Conservation (phyloP, 2,797 vertebrate species). For the Steatocranus sp. region DNA sequence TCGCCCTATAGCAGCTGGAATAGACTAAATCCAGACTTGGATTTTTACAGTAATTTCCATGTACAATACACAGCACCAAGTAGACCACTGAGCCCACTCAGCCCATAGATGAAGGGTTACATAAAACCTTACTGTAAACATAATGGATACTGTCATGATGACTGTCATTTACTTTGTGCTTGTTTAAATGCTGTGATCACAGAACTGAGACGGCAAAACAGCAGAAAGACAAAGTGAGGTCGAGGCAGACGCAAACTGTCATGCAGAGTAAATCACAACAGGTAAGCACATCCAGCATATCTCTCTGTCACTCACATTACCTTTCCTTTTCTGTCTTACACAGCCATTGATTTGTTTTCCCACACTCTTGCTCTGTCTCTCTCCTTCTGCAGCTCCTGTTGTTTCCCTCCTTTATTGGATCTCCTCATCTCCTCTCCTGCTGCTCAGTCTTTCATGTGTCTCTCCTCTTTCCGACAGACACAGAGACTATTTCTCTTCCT, state of each 20-base stretch:
- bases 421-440: slow-evolving; percentile 42
- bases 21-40: neutral
- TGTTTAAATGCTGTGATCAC: neutral
- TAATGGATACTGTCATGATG: neutral
- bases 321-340: neutral
- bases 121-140: neutral
- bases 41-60: neutral
- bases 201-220: neutral
- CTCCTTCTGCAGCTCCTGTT: slow-evolving; percentile 6
- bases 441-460: slow-evolving; percentile 39
- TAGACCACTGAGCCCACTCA: fast-evolving
- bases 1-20: neutral
- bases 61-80: neutral
- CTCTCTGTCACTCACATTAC: neutral
- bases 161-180: fast-evolving
- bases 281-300: neutral
- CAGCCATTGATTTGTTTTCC: slow-evolving; percentile 38
- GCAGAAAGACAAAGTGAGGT: neutral
- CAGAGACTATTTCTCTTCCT: slow-evolving; percentile 27
- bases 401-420: slow-evolving; percentile 14
- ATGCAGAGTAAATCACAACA: neutral
- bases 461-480: slow-evolving; percentile 25
- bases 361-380: neutral
- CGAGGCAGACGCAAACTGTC: neutral
- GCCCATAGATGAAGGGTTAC: neutral